Conservation (phyloP, 2,797 vertebrate species). For the Anolis apletophallus region DNA sequence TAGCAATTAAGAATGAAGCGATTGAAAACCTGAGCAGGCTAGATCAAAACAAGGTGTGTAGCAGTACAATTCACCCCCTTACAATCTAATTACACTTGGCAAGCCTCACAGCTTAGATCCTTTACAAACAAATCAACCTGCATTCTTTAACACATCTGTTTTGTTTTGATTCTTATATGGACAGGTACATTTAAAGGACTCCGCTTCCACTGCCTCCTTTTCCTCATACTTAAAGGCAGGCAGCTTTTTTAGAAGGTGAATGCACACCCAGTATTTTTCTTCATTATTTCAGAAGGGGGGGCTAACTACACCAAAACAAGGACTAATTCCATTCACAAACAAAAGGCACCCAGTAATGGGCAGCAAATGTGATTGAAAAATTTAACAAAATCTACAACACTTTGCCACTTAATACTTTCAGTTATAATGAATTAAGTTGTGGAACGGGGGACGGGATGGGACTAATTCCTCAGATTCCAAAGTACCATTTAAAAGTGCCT, state of each 20-base stretch:
- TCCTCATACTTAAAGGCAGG: constrained; percentile 12
- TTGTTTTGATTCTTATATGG: constrained; percentile 5
- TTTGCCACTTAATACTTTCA: constrained; percentile 33
- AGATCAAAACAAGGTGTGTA: constrained; percentile 14
- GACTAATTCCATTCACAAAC: constrained; percentile 44
- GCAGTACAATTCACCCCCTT: not conserved
- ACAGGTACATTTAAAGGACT: not conserved
- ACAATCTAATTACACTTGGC: constrained; percentile 17
- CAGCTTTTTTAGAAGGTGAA: constrained; percentile 26
- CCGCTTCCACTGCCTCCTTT: not conserved
- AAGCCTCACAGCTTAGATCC: constrained; percentile 14
- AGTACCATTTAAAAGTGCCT: constrained; percentile 38
- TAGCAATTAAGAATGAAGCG: constrained; percentile 8
- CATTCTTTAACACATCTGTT: constrained; percentile 25
- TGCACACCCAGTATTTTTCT: constrained; percentile 15
- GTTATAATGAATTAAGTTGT: constrained; percentile 27
- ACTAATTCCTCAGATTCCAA: constrained; percentile 49
- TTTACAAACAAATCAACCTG: constrained; percentile 5
- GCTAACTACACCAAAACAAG: not conserved
- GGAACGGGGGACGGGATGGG: constrained; percentile 41
- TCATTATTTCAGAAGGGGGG: not conserved
- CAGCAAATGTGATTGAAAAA: constrained; percentile 30
- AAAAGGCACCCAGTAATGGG: constrained; percentile 35
- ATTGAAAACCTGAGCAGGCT: not conserved
- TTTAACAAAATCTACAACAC: constrained; percentile 32